Base-by-base conservation (phyloP, 2,113 vertebrate species). In the Lasiurus cinereus region DNA sequence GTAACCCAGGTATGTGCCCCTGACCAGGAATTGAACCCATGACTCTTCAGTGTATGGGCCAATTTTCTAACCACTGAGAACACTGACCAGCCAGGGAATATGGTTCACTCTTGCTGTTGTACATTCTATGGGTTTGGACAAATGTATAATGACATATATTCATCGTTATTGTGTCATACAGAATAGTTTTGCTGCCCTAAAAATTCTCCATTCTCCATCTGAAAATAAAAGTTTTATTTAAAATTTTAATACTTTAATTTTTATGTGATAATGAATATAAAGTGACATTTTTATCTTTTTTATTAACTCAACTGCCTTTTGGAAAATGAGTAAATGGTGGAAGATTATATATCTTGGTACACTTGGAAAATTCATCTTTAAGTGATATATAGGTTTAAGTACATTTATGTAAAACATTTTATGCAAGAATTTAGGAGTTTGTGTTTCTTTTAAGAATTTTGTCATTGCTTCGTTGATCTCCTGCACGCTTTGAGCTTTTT, bases 381-480 rank as follows among this genome's bases (percentile, higher is more conserved):
- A 93, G 84, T 69, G 27, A 54, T n/a, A 48, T 72, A 36, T 66
- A n/a, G 56, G 3, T 77, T 82, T 78, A 76, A 90, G 46, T 43
- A 80, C 6, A 88, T 48, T 46, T 64, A 22, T 33, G 2, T 85
- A 74, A 96, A 93, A 80, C 18, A 87, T 89, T 48, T 56, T 78
- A 67, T 52, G 5, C 39, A 85, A 56, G 54, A 50, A 67, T 73
- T 88, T 50, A 80, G 11, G 12, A 72, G n/a, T 62, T 90, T 72
- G 79, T 46, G 56, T 64, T 70, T 86, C 52, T 93, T 74, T 88
- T 82, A 79, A 91, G 24, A 90, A 87, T 74, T 83, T 52, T 83
- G 64, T 77, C 24, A 2, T 36, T 93, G 11, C 54, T 64, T 77
- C 52, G 24, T 69, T 92, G 16, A 67, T 72, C 43, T 90, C 80